These are phyloP conservation scores for Heliconius ismenius DNA, from an alignment of 2,888 invertebrate genomes.

Conservation along the genomic window DNA sequence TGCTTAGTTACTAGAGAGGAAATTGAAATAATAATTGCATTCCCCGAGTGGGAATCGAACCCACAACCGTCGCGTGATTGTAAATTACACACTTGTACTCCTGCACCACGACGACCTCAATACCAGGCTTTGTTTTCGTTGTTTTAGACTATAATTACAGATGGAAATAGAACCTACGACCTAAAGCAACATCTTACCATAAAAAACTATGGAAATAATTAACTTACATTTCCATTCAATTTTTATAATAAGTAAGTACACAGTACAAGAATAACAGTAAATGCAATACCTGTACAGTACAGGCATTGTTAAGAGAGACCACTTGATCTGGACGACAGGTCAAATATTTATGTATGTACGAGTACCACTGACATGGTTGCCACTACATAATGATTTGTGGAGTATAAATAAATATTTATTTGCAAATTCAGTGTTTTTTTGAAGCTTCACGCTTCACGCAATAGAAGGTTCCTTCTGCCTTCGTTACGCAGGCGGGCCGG, in stretches of 20 bases:
- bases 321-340: constrained; percentile 28
- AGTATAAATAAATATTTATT: neutral
- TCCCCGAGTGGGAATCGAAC: too few relatives aligned
- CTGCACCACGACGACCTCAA: neutral
- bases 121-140: too few relatives aligned
- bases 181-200: too few relatives aligned
- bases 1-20: too few relatives aligned
- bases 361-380: constrained; percentile 8
- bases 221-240: neutral
- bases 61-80: too few relatives aligned
- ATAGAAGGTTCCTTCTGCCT: too few relatives aligned
- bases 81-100: neutral
- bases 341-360: constrained; percentile 15
- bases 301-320: constrained; percentile 20
- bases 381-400: neutral
- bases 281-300: constrained; percentile 19
- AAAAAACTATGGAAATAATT: neutral
- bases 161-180: too few relatives aligned
- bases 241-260: neutral
- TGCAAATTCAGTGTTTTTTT: too few relatives aligned
- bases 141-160: too few relatives aligned
- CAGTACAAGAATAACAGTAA: neutral
- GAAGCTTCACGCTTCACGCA: too few relatives aligned
- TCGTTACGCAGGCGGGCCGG: too few relatives aligned
- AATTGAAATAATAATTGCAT: too few relatives aligned